A percentile compares a stretch with the other conserved stretches of the same genome.
These are phyloP conservation scores for Ephialtes manifestator DNA, from an alignment of 2,888 invertebrate species.

Conservation along the genomic window DNA sequence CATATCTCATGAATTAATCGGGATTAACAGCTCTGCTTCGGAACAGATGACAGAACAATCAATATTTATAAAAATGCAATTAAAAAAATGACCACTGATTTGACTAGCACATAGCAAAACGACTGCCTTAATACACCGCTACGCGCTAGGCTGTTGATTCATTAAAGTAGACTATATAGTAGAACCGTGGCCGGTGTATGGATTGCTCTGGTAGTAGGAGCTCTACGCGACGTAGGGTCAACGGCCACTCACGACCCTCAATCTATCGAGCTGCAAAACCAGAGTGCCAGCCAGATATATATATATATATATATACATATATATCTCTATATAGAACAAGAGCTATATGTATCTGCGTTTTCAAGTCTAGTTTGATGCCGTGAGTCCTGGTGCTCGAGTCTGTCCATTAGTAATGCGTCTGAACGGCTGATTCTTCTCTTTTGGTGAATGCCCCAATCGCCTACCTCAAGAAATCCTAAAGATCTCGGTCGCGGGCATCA, in stretches of 20 bases:
- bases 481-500: conserved; percentile 20
- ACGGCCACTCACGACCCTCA: conserved; percentile 85
- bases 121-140: not conserved
- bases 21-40: too few species aligned
- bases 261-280: conserved; percentile 78
- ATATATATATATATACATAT: not conserved
- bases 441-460: not conserved
- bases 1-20: too few species aligned
- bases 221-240: conserved; percentile 80
- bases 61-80: too few species aligned
- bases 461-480: conserved; percentile 8
- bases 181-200: conserved; percentile 24
- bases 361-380: conserved; percentile 25
- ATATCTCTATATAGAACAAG: not conserved
- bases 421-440: not conserved
- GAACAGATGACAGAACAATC: too few species aligned
- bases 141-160: conserved; percentile 9
- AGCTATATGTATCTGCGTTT: not conserved
- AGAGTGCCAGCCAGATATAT: conserved; percentile 11
- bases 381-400: not conserved
- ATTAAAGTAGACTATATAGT: conserved; percentile 16
- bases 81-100: too few species aligned
- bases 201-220: conserved; percentile 28
- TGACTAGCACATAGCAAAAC: too few species aligned
- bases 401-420: not conserved